Base-by-base conservation (phyloP, 2,888 invertebrate genomes). In the Leucozona laternaria region DNA sequence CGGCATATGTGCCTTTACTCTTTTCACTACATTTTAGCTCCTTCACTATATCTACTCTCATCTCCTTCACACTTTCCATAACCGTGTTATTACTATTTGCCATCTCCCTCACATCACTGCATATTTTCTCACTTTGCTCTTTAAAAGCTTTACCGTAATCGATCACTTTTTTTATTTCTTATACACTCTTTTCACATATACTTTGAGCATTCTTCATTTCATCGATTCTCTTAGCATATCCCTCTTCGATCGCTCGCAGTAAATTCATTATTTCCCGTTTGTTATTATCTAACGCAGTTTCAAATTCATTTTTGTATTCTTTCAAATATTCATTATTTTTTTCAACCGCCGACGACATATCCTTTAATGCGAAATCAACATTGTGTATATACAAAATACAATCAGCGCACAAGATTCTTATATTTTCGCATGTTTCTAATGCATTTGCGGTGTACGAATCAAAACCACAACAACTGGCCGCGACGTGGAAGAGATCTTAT, bases 331-430 rank as follows among this genome's bases (percentile, higher is more conserved):
- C 62, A 25, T 25, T 34, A 43, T 62, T 43, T 25, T 62, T 43
- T 22, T 62, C 13, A 2, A 43, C 62, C 20, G 22, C 43, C 22
- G 37, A 4, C 15, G 62, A 11, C 25, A 62, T 40, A 25, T 40
- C 40, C 43, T 43, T 62, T 25, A 62, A 43, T 2, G 15, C 40
- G 3, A 40, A 64, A 45, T 64, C 62, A 0, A 45, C 45, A 11
- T 64, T 64, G 28, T 64, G 45, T 5, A 64, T 64, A 45, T 64
- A 64, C 43, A 64, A 7, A 45, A 45, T 45, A 64, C 43, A 64
- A n/a, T 43, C 43, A 4, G 22, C 40, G 62, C 62, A 62, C 20
- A 62, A 7, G 25, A 62, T 43, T 62, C 45, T 22, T 8, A 25
- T 43, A 28, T 28, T 45, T 45, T 45, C 62, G 22, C 62, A 64